Conservation (phyloP, 1,140 invertebrate species). For the Hydropsyche tenuis region DNA sequence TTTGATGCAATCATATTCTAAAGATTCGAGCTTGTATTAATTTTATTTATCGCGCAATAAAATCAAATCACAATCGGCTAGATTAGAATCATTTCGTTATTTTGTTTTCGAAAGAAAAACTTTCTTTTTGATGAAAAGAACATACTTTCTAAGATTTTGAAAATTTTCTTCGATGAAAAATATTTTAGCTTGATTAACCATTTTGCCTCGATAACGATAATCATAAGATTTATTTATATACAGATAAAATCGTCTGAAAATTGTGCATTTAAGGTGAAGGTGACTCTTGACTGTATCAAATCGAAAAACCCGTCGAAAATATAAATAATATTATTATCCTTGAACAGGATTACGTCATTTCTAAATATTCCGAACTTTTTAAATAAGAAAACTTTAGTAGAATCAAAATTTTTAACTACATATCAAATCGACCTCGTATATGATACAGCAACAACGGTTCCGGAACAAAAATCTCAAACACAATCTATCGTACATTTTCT, state of each 20-base stretch:
- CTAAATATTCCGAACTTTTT: background rate
- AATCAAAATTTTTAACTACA: background rate
- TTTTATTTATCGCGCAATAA: too few relatives aligned
- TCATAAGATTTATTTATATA: too few relatives aligned
- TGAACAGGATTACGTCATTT: background rate
- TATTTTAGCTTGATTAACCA: too few relatives aligned
- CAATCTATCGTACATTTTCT: background rate
- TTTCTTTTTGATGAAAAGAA: too few relatives aligned
- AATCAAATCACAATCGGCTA: too few relatives aligned
- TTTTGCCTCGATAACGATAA: too few relatives aligned
- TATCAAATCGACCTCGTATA: background rate
- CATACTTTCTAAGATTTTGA: too few relatives aligned
- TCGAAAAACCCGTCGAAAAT: background rate
- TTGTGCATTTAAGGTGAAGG: background rate
- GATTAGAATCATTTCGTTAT: too few relatives aligned
- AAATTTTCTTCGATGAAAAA: too few relatives aligned
- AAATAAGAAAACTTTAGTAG: background rate
- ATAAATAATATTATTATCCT: background rate
- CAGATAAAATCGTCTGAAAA: background rate
- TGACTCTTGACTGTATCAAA: background rate
- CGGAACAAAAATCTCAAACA: background rate
- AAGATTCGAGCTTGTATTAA: too few relatives aligned
- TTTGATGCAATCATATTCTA: too few relatives aligned
- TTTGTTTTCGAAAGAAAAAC: too few relatives aligned
- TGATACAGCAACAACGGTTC: background rate